phyloP scores from a whole-genome alignment of 1,140 invertebrate genomes.

The Drosophila nigrodunni region DNA sequence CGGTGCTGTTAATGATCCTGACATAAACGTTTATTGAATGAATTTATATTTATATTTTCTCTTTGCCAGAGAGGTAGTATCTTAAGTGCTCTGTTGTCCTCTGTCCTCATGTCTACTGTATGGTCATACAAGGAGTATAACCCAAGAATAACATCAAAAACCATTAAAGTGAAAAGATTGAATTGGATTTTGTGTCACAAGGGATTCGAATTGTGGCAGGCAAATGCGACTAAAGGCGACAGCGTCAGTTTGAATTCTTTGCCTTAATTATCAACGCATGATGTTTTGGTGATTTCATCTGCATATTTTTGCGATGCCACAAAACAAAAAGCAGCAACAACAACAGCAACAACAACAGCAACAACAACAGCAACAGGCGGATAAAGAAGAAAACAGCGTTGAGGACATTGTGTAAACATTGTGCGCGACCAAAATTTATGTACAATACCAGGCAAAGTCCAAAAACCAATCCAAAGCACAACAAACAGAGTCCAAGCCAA shows the following conservation, averaged over 20 bases:
- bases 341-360: too few relatives aligned
- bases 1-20: constrained; percentile 53
- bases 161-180: constrained; percentile 81
- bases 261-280: constrained; percentile 80
- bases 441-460: constrained; percentile 58
- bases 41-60: constrained; percentile 46
- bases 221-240: constrained; percentile 56
- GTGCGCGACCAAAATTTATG: constrained; percentile 76
- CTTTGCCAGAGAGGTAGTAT: constrained; percentile 8
- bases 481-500: constrained; percentile 3
- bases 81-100: constrained; percentile 28
- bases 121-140: constrained; percentile 14
- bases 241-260: constrained; percentile 73
- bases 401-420: constrained; percentile 80
- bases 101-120: not conserved
- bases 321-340: constrained; percentile 15
- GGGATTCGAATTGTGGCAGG: constrained; percentile 25
- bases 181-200: constrained; percentile 67
- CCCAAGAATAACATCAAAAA: constrained; percentile 53
- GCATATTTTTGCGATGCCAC: constrained; percentile 63
- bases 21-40: constrained; percentile 57
- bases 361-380: constrained; percentile 19
- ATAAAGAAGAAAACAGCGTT: not conserved
- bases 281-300: constrained; percentile 81
- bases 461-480: constrained; percentile 27